Evolutionary conservation across 1,140 invertebrate genomes (phyloP), one percentile per base, ranked within the genome.

Genomic region (Scaptomyza pallida): DNA sequence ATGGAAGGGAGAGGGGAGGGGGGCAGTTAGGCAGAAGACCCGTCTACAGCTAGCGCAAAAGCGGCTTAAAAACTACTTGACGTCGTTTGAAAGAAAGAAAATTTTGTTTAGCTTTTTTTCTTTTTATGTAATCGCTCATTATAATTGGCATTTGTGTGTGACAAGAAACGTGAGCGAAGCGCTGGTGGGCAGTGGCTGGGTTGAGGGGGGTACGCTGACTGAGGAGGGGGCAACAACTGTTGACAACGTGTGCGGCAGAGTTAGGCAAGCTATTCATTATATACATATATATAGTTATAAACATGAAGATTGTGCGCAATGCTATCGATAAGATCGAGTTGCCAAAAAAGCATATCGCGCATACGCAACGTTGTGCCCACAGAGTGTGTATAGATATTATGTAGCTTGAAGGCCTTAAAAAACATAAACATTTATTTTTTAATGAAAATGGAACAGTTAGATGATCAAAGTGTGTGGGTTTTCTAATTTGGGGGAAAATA

Each of bases 111-210:
- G n/a, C n/a, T 30, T 86, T 69, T 65, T 73, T 61, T 23, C 56
- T 54, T 65, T 86, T 88, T 86, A 86, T 88, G 82, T 77, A 86
- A 86, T 86, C 82, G 77, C 62, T 75, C 78, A 86, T 88, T 86
- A 88, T 86, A 86, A 88, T 86, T 86, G 81, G 73, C 74, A 71
- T 88, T 88, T 88, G 81, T 88, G 69, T 86, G 82, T 86, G 81
- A 77, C 81, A 81, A 80, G n/a, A 81, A 72, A 72, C 74, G 64
- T 77, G 64, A 45, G 56, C 44, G 44, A 35, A 21, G 40, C 26
- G 21, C 21, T 23, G 21, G 21, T 23, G 21, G 21, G 21, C 5
- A 19, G 21, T 4, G n/a, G n/a, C n/a, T 26, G 23, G 23, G 23
- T 6, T 5, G 48, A 15, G 10, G n/a, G 35, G 15, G 6, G 52